Evolutionary conservation across 2,888 invertebrate species (phyloP).

Genomic region (Drosophila fungiperda): DNA sequence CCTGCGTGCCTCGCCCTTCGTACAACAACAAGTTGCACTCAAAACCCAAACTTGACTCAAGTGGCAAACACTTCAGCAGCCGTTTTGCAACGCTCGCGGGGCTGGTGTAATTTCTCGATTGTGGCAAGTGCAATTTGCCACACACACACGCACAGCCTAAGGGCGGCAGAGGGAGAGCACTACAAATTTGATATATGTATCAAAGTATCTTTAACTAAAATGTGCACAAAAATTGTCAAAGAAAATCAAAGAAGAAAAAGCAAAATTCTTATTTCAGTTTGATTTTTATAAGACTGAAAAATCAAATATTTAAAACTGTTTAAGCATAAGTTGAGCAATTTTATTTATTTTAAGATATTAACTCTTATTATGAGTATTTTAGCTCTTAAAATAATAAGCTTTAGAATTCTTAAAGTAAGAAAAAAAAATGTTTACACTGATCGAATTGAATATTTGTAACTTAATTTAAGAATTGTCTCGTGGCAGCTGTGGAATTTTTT

Average conservation of each 20-base stretch:
- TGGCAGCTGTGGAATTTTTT: neutral
- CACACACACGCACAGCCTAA: slow-evolving; percentile 1
- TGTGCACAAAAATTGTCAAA: neutral
- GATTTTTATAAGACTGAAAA: neutral
- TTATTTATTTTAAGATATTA: neutral
- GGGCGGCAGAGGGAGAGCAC: neutral
- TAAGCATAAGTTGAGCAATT: neutral
- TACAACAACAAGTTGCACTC: slow-evolving; percentile 38
- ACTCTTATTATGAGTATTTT: accelerated
- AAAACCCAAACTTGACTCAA: slow-evolving; percentile 50
- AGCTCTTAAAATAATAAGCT: neutral
- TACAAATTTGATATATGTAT: neutral
- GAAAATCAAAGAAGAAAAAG: neutral
- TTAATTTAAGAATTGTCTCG: neutral
- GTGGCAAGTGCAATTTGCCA: slow-evolving; percentile 61
- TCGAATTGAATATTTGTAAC: accelerated
- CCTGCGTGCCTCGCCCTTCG: slow-evolving; percentile 8
- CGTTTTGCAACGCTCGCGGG: neutral
- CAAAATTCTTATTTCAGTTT: accelerated
- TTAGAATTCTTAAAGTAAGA: neutral
- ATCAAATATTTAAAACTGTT: neutral
- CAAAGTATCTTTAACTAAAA: neutral
- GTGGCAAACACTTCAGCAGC: slow-evolving; percentile 74
- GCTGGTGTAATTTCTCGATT: slow-evolving; percentile 37
- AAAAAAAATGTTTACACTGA: neutral